Conservation (phyloP, 2,888 invertebrate genomes). For the Tortrix viridana region DNA sequence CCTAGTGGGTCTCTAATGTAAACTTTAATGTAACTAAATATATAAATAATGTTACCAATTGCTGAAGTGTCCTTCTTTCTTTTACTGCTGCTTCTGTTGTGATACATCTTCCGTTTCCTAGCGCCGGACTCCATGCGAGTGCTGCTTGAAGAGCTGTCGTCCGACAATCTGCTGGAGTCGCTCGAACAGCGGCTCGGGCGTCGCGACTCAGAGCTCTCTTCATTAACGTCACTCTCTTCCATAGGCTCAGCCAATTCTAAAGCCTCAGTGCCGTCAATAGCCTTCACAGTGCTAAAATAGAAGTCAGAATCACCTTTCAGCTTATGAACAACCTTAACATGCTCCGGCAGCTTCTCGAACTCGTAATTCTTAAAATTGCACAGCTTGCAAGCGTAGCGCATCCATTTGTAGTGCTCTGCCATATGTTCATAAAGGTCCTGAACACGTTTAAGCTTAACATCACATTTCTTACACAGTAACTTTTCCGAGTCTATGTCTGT, state of each 20-base stretch:
- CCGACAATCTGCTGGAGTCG: slow-evolving; percentile 75
- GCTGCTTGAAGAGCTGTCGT: slow-evolving; percentile 74
- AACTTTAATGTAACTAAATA: slow-evolving; percentile 8
- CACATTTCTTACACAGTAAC: slow-evolving; percentile 82
- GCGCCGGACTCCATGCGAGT: slow-evolving; percentile 59
- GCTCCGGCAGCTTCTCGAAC: slow-evolving; percentile 86
- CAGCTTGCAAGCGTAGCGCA: slow-evolving; percentile 89
- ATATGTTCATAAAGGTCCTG: slow-evolving; percentile 85
- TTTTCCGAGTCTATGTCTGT: slow-evolving; percentile 69
- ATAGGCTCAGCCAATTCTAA: slow-evolving; percentile 58
- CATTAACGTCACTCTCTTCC: slow-evolving; percentile 58
- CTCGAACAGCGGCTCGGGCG: slow-evolving; percentile 75
- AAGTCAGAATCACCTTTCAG: slow-evolving; percentile 83
- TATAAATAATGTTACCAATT: slow-evolving; percentile 51
- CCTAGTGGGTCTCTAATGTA: not conserved
- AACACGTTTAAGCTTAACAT: slow-evolving; percentile 71
- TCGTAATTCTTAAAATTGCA: slow-evolving; percentile 88
- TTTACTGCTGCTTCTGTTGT: slow-evolving; percentile 54
- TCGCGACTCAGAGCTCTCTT: slow-evolving; percentile 66
- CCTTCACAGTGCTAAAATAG: slow-evolving; percentile 76
- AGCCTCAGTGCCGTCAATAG: slow-evolving; percentile 72
- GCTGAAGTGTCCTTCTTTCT: slow-evolving; percentile 56
- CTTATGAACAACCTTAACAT: slow-evolving; percentile 86
- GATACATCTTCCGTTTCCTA: slow-evolving; percentile 66
- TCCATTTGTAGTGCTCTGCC: slow-evolving; percentile 88